A percentile compares a stretch with the other conserved stretches of the same genome.
These are phyloP conservation scores for Macaca nemestrina DNA, from an alignment of 2,113 vertebrate genomes.

Conservation along the genomic window DNA sequence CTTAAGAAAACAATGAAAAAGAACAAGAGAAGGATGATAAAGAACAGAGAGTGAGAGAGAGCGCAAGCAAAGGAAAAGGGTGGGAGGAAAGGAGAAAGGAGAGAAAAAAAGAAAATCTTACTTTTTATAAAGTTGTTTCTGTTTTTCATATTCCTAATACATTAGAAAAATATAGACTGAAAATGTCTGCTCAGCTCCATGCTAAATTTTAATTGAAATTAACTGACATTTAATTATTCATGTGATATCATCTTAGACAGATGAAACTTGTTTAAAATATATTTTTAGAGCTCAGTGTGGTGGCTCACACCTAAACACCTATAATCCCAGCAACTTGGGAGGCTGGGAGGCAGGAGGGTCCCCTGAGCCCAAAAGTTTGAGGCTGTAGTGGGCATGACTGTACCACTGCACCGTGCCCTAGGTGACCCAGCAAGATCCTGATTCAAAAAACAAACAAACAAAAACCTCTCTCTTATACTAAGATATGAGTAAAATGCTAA, in stretches of 20 bases:
- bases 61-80: background rate
- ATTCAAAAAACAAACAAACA: background rate
- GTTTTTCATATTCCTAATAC: background rate
- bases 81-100: rapidly evolving
- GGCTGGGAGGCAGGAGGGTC: too few relatives aligned
- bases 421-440: too few relatives aligned
- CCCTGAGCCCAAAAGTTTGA: too few relatives aligned
- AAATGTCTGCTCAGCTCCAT: background rate
- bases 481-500: background rate
- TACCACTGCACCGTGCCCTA: too few relatives aligned
- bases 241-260: background rate
- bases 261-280: background rate
- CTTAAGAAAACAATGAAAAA: background rate
- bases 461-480: background rate
- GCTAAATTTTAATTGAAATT: constrained; percentile 6
- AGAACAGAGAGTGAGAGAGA: too few relatives aligned
- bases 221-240: background rate
- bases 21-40: background rate
- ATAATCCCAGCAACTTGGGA: too few relatives aligned
- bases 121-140: background rate
- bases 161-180: background rate
- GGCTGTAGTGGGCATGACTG: too few relatives aligned
- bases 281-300: too few relatives aligned
- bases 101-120: background rate
- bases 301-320: too few relatives aligned